phyloP scores from a whole-genome alignment of 2,888 invertebrate species.

The Mimumesa dahlbomi region DNA sequence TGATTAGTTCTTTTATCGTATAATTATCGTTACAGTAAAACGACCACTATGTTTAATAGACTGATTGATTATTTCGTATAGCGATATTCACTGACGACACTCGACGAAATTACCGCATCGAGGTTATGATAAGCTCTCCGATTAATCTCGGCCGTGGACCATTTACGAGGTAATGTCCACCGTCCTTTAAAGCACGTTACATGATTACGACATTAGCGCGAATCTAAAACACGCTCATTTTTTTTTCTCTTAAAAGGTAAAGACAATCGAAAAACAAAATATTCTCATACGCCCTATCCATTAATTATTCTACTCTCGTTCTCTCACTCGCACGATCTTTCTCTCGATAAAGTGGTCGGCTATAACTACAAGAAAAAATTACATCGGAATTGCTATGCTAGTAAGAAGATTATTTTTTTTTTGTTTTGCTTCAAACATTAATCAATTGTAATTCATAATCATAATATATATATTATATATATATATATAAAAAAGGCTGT shows the following conservation, averaged over 20 bases:
- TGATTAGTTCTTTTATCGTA: constrained; percentile 55
- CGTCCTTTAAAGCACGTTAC: constrained; percentile 46
- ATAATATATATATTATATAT: constrained; percentile 42
- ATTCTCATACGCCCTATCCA: constrained; percentile 18
- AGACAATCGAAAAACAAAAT: constrained; percentile 34
- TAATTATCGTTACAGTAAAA: constrained; percentile 60
- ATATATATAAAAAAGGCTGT: constrained; percentile 55
- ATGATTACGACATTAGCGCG: constrained; percentile 51
- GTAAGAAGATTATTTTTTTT: constrained; percentile 43
- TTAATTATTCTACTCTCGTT: constrained; percentile 18
- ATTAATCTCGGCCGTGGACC: constrained; percentile 34
- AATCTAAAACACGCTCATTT: constrained; percentile 22
- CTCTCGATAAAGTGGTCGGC: constrained; percentile 46
- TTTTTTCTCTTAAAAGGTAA: constrained; percentile 25
- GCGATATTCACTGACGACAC: constrained; percentile 50
- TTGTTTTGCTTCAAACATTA: constrained; percentile 51
- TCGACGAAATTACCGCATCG: constrained; percentile 42
- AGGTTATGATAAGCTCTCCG: constrained; percentile 62
- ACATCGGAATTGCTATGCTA: constrained; percentile 60
- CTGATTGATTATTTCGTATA: constrained; percentile 63
- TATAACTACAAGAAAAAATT: constrained; percentile 62
- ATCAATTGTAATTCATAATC: constrained; percentile 58
- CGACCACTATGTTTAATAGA: constrained; percentile 61
- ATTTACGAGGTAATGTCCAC: constrained; percentile 21
- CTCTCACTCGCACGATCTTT: constrained; percentile 20